A percentile compares a stretch with the other conserved stretches of the same genome.
These are phyloP conservation scores for Carassius carassius DNA, from an alignment of 2,113 vertebrate genomes.

Conservation along the genomic window DNA sequence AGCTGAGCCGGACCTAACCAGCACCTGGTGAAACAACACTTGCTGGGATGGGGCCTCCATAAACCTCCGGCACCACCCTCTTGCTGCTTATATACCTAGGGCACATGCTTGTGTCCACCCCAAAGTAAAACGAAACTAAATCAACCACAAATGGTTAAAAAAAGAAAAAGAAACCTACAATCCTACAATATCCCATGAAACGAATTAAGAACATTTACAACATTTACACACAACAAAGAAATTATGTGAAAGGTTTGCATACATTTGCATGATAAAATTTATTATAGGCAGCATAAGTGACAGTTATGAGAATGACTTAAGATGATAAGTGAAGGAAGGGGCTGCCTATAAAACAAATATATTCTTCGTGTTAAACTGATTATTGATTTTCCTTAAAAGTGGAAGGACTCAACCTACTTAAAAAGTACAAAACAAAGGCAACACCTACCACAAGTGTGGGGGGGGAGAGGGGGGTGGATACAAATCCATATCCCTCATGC, in stretches of 20 bases:
- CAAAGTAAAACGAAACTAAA: slow-evolving; percentile 55
- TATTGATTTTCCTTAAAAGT: neutral
- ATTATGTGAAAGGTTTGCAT: neutral
- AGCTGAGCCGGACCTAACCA: slow-evolving; percentile 55
- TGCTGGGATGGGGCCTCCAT: slow-evolving; percentile 50
- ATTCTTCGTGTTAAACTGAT: neutral
- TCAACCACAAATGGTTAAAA: slow-evolving; percentile 53
- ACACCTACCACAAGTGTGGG: neutral
- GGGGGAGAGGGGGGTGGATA: neutral
- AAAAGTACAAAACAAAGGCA: neutral
- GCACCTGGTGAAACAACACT: slow-evolving; percentile 61
- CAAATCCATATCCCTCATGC: neutral
- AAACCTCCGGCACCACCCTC: slow-evolving; percentile 22
- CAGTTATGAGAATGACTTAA: neutral
- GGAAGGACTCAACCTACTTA: neutral
- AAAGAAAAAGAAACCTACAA: too few relatives aligned
- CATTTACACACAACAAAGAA: neutral
- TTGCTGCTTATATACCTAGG: slow-evolving; percentile 25
- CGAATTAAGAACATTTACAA: slow-evolving; percentile 10
- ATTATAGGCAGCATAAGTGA: neutral
- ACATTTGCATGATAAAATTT: neutral
- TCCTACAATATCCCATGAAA: neutral
- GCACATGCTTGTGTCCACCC: slow-evolving; percentile 62
- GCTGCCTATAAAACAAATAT: neutral
- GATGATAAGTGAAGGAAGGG: neutral